Evolutionary conservation across 2,797 vertebrate genomes (phyloP).

Genomic region (Neosilurus hyrtlii): DNA sequence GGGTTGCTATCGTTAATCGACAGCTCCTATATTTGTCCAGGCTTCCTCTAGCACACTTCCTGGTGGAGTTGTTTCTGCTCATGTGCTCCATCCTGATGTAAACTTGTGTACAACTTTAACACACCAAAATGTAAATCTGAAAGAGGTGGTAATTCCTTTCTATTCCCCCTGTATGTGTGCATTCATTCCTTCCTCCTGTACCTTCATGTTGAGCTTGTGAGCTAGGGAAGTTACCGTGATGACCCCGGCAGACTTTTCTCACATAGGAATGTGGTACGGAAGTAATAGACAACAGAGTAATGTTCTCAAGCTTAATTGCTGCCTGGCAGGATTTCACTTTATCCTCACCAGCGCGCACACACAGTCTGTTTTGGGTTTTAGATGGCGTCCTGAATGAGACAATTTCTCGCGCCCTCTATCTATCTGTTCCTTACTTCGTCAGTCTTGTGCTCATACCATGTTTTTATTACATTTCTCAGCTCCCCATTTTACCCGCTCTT

Average conservation of each 20-base stretch:
- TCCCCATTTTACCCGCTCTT: conserved; percentile 9
- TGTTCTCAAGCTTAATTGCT: background rate
- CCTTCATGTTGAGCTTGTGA: background rate
- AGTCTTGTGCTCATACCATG: conserved; percentile 8
- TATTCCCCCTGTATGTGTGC: too few relatives aligned
- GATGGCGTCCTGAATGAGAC: conserved; percentile 16
- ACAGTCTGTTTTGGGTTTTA: conserved; percentile 7
- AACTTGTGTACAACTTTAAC: too few relatives aligned
- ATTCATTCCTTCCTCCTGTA: background rate
- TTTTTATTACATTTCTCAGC: conserved; percentile 26
- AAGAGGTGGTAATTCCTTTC: too few relatives aligned
- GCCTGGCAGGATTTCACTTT: background rate
- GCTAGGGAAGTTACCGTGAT: background rate
- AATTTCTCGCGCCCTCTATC: background rate
- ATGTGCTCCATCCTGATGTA: too few relatives aligned
- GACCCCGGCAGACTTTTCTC: background rate
- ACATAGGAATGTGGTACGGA: background rate
- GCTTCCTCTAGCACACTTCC: too few relatives aligned
- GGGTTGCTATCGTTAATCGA: too few relatives aligned
- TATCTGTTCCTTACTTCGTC: background rate
- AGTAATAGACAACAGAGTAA: background rate
- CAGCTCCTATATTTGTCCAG: too few relatives aligned
- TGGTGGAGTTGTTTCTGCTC: too few relatives aligned
- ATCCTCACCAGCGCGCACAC: background rate
- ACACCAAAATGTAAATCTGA: too few relatives aligned